Evolutionary conservation across 2,888 invertebrate species (phyloP).

Genomic region (Epistrophe grossulariae): DNA sequence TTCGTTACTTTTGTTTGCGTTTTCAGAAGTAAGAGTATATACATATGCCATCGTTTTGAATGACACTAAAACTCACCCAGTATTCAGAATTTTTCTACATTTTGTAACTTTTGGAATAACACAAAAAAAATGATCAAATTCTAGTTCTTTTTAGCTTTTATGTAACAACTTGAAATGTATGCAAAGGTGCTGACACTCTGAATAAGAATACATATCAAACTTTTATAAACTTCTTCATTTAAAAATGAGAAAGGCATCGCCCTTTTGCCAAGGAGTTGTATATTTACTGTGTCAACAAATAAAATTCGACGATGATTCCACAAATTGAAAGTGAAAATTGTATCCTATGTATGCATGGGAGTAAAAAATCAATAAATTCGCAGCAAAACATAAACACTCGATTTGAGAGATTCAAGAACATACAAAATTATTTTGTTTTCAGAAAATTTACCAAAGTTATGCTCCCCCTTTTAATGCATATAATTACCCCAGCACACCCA

Average conservation of each 20-base stretch:
- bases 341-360: neutral
- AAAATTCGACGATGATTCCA: neutral
- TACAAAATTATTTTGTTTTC: slow-evolving; percentile 4
- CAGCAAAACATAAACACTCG: slow-evolving; percentile 56
- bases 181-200: too few relatives aligned
- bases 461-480: neutral
- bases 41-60: too few relatives aligned
- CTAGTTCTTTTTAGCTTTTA: too few relatives aligned
- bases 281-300: slow-evolving; percentile 46
- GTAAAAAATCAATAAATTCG: slow-evolving; percentile 54
- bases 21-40: too few relatives aligned
- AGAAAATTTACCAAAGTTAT: neutral
- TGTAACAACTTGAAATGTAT: too few relatives aligned
- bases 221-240: too few relatives aligned
- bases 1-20: too few relatives aligned
- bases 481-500: slow-evolving; percentile 2
- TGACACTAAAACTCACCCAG: too few relatives aligned
- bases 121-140: too few relatives aligned
- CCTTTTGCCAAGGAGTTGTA: neutral
- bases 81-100: too few relatives aligned
- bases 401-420: neutral
- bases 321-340: slow-evolving; percentile 37
- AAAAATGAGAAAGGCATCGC: neutral
- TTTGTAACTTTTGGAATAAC: too few relatives aligned
- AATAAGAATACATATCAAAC: too few relatives aligned